phyloP scores from a whole-genome alignment of 2,113 vertebrate genomes.

The Caracal caracal region DNA sequence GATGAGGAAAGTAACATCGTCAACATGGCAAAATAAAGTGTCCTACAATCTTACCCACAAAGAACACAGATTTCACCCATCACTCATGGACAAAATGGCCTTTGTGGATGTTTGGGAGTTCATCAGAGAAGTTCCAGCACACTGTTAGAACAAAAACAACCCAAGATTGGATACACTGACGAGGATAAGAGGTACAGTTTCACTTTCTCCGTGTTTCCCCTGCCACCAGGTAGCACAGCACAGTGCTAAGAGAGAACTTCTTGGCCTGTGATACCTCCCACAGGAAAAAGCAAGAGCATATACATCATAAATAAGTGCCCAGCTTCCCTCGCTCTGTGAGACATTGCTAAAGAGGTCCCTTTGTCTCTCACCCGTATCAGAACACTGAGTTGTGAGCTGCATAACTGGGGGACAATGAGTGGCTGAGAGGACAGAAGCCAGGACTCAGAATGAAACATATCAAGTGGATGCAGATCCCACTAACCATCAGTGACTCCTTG shows the following conservation, averaged over 20 bases:
- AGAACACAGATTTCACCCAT: not conserved
- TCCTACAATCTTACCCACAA: not conserved
- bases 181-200: not conserved
- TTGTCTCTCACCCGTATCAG: not conserved
- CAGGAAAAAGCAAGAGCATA: not conserved
- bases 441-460: not conserved
- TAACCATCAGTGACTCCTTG: not conserved
- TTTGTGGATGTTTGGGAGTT: not conserved
- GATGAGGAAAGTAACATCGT: not conserved
- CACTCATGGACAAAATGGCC: not conserved
- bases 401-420: not conserved
- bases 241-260: not conserved
- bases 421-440: not conserved
- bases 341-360: not conserved
- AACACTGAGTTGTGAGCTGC: not conserved
- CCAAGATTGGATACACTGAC: not conserved
- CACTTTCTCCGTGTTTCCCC: not conserved
- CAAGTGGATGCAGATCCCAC: not conserved
- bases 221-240: not conserved
- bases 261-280: not conserved
- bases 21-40: not conserved
- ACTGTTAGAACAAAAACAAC: not conserved
- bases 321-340: not conserved
- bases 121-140: not conserved
- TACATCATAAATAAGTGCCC: not conserved